These are phyloP conservation scores for Megalonaias nervosa DNA, from an alignment of 1,140 invertebrate genomes.

Conservation along the genomic window DNA sequence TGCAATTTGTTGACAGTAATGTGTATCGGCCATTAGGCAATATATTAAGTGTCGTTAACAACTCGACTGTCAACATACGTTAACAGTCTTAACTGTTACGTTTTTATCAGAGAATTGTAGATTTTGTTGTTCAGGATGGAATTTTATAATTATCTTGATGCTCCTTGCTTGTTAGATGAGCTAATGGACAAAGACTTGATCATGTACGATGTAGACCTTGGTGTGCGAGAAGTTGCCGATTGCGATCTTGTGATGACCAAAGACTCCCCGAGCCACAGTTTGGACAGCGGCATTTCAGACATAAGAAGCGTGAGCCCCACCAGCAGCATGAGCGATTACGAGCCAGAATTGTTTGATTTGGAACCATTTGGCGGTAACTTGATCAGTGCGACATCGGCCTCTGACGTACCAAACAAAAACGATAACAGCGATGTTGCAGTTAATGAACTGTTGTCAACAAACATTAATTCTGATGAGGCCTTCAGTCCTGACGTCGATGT, in stretches of 20 bases:
- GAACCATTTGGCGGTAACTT: conserved; percentile 16
- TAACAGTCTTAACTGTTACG: no score
- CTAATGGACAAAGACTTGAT: conserved; percentile 40
- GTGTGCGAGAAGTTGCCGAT: conserved; percentile 10
- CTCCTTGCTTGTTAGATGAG: conserved; percentile 52
- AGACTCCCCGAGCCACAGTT: conserved; percentile 61
- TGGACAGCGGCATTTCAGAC: conserved; percentile 59
- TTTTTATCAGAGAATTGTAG: no score
- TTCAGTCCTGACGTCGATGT: no score
- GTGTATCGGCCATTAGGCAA: no score
- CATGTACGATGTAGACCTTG: conserved; percentile 38
- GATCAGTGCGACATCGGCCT: background rate
- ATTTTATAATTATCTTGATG: conserved; percentile 19
- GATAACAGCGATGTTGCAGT: conserved; percentile 1
- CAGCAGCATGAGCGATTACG: conserved; percentile 24
- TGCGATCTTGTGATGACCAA: conserved; percentile 22
- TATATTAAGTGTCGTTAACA: no score
- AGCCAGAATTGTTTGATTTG: conserved; percentile 20
- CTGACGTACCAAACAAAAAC: background rate
- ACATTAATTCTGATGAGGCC: background rate
- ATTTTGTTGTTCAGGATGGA: conserved; percentile 23
- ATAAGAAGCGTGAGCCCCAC: conserved; percentile 16
- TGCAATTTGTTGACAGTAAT: no score
- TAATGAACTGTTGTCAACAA: background rate
- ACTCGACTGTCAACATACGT: no score